phyloP scores from a whole-genome alignment of 1,140 invertebrate species.

The Drosophila kepulauana region DNA sequence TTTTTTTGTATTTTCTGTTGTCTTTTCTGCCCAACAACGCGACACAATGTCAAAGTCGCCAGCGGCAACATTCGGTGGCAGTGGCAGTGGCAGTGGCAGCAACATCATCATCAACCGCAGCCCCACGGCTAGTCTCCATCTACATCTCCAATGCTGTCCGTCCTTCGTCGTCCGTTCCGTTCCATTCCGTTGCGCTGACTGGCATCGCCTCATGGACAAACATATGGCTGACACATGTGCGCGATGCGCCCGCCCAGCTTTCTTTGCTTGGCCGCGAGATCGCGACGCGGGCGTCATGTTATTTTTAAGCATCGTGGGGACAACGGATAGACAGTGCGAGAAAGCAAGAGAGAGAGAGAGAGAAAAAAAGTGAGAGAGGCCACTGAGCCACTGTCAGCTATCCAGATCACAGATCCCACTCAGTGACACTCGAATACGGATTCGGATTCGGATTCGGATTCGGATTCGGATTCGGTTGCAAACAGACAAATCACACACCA shows the following conservation, averaged over 20 bases:
- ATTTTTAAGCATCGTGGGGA: conserved; percentile 51
- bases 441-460: background rate
- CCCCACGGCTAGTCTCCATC: conserved; percentile 28
- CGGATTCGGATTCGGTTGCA: conserved; percentile 2
- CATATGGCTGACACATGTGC: conserved; percentile 76
- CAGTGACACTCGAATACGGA: conserved; percentile 5
- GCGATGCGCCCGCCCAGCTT: conserved; percentile 38
- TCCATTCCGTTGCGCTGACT: conserved; percentile 53
- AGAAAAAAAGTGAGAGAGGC: background rate
- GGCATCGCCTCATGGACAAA: conserved; percentile 73
- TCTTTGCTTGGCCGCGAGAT: conserved; percentile 6
- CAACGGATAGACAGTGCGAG: conserved; percentile 22
- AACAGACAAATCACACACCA: conserved; percentile 1
- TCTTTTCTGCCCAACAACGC: background rate
- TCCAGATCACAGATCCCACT: conserved; percentile 12
- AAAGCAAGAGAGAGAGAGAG: background rate
- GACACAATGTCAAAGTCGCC: conserved; percentile 53
- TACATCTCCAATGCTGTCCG: background rate
- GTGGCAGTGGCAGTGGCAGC: conserved; percentile 5
- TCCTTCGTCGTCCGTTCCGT: conserved; percentile 51
- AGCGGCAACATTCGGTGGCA: conserved; percentile 23
- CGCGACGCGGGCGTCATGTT: conserved; percentile 42
- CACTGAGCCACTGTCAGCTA: conserved; percentile 5
- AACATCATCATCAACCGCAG: conserved; percentile 13
- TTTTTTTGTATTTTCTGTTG: background rate